Conservation (phyloP, 2,888 invertebrate genomes). For the Rugalucina vietnamica region DNA sequence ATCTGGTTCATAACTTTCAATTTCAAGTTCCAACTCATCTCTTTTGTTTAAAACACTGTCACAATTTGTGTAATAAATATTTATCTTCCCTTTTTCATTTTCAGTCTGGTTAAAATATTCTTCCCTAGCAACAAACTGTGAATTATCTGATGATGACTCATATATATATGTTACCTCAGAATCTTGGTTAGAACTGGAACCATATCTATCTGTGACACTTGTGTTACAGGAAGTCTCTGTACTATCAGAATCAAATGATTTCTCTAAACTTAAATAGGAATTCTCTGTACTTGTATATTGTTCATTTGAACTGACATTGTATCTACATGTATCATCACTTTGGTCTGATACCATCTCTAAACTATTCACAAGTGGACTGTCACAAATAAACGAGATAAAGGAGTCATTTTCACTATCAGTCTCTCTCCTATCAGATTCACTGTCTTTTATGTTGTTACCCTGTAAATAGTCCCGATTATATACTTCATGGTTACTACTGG, state of each 20-base stretch:
- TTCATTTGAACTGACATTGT: slow-evolving; percentile 1
- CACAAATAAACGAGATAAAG: background rate
- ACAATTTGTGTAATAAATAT: slow-evolving; percentile 19
- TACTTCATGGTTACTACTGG: background rate
- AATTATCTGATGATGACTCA: background rate
- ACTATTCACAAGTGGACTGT: background rate
- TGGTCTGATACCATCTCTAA: background rate
- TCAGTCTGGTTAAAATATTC: background rate
- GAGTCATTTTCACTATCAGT: background rate
- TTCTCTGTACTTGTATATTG: background rate
- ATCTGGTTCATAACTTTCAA: slow-evolving; percentile 5
- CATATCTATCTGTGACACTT: background rate
- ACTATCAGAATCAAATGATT: slow-evolving; percentile 17
- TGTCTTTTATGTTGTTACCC: background rate
- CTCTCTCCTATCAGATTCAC: background rate
- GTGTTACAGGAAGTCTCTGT: background rate
- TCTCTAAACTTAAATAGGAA: background rate
- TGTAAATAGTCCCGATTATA: background rate
- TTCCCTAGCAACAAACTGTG: background rate
- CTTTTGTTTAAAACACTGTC: slow-evolving; percentile 19
- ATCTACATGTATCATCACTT: background rate
- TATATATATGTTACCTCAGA: background rate
- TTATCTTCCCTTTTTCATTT: background rate
- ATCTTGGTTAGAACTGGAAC: background rate
- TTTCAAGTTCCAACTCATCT: slow-evolving; percentile 8